These are phyloP conservation scores for Drosophila rellima DNA, from an alignment of 2,888 invertebrate species.

Conservation along the genomic window DNA sequence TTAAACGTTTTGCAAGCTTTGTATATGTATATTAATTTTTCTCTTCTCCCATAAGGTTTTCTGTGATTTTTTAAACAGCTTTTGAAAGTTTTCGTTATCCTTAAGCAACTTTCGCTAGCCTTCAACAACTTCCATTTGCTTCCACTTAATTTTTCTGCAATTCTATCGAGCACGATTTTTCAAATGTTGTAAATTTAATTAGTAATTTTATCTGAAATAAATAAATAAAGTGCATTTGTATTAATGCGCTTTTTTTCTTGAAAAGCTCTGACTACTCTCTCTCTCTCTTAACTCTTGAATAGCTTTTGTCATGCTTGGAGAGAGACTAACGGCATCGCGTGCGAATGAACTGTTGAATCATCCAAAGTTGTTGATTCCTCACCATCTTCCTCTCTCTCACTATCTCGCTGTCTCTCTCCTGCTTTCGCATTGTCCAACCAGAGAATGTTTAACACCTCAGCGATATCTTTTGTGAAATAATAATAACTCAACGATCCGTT, in stretches of 20 bases:
- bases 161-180: not conserved
- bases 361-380: not conserved
- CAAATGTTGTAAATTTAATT: no score
- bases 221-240: not conserved
- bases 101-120: not conserved
- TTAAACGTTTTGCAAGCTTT: not conserved
- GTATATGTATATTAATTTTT: not conserved
- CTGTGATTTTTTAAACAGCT: no score
- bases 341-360: conserved; percentile 14
- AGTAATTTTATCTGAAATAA: no score
- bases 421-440: not conserved
- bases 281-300: not conserved
- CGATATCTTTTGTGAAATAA: conserved; percentile 23
- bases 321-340: conserved; percentile 9
- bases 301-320: not conserved
- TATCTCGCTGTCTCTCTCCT: not conserved
- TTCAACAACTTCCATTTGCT: not conserved
- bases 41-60: no score
- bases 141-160: not conserved
- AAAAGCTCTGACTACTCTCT: conserved; percentile 2
- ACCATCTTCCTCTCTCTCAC: not conserved
- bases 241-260: not conserved
- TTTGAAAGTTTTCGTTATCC: not conserved
- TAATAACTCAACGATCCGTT: conserved; percentile 11
- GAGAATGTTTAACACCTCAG: conserved; percentile 5